These are phyloP conservation scores for Ctena decussata DNA, from an alignment of 2,888 invertebrate genomes.

Conservation along the genomic window DNA sequence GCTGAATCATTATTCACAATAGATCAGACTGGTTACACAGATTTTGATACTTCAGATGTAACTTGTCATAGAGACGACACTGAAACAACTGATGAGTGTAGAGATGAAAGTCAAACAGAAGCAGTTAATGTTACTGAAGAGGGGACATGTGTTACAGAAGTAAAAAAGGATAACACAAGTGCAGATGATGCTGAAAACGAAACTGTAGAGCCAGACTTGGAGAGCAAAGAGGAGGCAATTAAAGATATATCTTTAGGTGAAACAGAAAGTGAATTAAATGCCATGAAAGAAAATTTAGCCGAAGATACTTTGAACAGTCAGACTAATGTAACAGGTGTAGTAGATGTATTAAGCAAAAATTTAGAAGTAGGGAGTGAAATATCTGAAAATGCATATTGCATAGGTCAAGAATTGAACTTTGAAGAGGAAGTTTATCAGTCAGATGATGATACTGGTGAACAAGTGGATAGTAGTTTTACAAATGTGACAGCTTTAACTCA, in stretches of 20 bases:
- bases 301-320: too few species aligned
- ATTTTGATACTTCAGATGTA: neutral
- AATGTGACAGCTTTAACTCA: conserved; percentile 1
- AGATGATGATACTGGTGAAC: neutral
- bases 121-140: conserved; percentile 5
- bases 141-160: too few species aligned
- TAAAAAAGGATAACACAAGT: neutral
- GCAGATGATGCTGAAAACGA: neutral
- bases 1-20: neutral
- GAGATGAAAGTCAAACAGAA: neutral
- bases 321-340: too few species aligned
- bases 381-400: neutral
- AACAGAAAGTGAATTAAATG: neutral
- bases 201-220: neutral
- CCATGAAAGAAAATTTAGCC: neutral
- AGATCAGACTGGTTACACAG: neutral
- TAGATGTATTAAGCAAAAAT: neutral
- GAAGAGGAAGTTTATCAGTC: neutral
- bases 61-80: neutral
- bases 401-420: too few species aligned
- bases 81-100: neutral
- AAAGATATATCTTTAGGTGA: too few species aligned
- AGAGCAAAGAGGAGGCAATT: neutral
- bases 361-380: neutral
- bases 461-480: neutral